Base-by-base conservation (phyloP, 2,113 vertebrate genomes). In the Elgaria multicarinata region DNA sequence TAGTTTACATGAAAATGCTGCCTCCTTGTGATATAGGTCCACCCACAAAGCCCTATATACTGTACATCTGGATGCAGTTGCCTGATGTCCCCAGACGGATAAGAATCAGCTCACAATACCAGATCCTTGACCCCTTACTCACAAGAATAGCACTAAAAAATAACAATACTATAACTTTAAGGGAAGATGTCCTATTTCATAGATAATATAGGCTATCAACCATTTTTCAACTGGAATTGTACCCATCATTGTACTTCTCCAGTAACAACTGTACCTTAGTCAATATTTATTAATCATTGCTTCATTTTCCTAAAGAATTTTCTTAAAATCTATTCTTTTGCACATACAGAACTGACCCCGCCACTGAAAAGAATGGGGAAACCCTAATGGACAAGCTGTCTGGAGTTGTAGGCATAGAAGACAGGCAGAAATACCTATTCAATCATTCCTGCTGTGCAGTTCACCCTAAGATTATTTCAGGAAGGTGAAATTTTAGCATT, bases 401-500 rank as follows among this genome's bases (percentile, higher is more conserved):
- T 69, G 36, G 10, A 69, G 22, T 22, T 55, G 26, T 39, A 80
- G 67, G 26, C 10, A 71, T 33, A 28, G n/a, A 88, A 33, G 53
- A 62, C 72, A 3, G 72, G 46, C 64, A 72, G 50, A 87, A 78
- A 80, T 72, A 55, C 58, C 78, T 62, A 20, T 72, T 88, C 55
- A 33, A 28, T 62, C 46, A 74, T 44, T 71, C 53, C 36, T n/a
- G 36, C 66, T n/a, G 53, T 74, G 78, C 36, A 46, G 50, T 74
- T 82, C 36, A 58, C 55, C 36, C 16, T 26, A 79, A 69, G 53
- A 58, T 71, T 88, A 28, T 42, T 81, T 80, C 26, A 87, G 86
- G 50, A 88, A 58, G 50, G 78, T 88, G 87, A 39, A 69, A 74
- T 81, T 88, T 88, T 81, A 44, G 67, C 67, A 81, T 82, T 55